Base-by-base conservation (phyloP, 2,888 invertebrate species). In the Sinodicranocentrus sp. region DNA sequence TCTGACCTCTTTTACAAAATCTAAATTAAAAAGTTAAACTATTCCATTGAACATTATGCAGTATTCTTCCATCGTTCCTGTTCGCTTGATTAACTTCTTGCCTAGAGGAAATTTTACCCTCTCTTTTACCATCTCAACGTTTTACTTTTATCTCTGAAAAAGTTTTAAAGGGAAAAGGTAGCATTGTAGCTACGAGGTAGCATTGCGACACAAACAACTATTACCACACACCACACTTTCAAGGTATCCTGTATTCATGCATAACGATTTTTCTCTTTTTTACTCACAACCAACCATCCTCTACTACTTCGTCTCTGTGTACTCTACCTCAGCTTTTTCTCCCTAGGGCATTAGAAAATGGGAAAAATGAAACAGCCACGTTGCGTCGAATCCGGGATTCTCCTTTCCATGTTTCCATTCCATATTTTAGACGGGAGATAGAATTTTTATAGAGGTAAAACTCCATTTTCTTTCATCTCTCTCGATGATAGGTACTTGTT, bases 21-120 rank as follows among this genome's bases (percentile, higher is more conserved):
- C n/a, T n/a, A 21, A 43, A n/a, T 19, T 59, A 77, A 59, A 39
- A 72, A 33, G 72, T 59, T 80, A 65, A 80, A 80, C 71, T 80
- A 72, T 72, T 72, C 72, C 79, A 80, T 80, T 80, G 79, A 71
- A 80, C 79, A 71, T 72, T 71, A 79, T 19, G 21, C 25, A 19
- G 10, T 2, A 43, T 65, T 65, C 21, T 23, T 23, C 43, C 43
- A 39, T 21, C 43, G 21, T 63, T 21, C 23, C 52, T 75, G 61
- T 28, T 75, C 63, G 75, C 5, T 63, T 75, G 75, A 75, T 75
- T 75, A 75, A 75, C 75, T 63, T 75, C 63, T 75, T 26, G 63
- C 61, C 75, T 61, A 26, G 44, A 75, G 48, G 63, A 23, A 63
- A 13, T 39, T 44, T 63, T n/a, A 8, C 13, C 39, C 39, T 39